A percentile compares a stretch with the other conserved stretches of the same genome.
Evolutionary conservation across 2,888 invertebrate genomes (phyloP).

Genomic region (Onchidella celtica): DNA sequence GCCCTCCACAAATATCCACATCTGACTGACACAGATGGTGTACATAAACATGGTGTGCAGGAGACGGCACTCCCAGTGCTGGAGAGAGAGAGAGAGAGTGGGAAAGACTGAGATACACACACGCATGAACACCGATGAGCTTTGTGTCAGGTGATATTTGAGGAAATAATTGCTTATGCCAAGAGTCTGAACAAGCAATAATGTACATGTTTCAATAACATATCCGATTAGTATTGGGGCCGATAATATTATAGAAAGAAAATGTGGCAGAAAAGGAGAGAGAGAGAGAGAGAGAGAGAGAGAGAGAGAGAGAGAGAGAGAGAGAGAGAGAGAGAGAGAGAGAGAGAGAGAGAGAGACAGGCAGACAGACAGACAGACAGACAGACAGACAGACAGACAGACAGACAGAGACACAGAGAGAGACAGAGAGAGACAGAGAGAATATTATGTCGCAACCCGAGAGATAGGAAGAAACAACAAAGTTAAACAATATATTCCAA

Average conservation of each 20-base stretch:
- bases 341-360: background rate
- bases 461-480: no score
- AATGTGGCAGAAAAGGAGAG: background rate
- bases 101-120: slow-evolving; percentile 6
- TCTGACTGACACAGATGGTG: slow-evolving; percentile 85
- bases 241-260: background rate
- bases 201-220: no score
- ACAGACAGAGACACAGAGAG: slow-evolving; percentile 1
- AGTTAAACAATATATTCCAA: no score
- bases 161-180: background rate
- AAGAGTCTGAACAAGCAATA: no score
- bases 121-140: background rate
- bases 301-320: slow-evolving; percentile 28
- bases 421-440: background rate
- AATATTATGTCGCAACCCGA: no score
- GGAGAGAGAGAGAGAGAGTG: slow-evolving; percentile 57
- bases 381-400: background rate
- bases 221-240: no score
- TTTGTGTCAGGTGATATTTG: background rate
- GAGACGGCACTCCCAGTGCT: slow-evolving; percentile 85
- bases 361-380: background rate
- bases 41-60: slow-evolving; percentile 85
- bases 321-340: slow-evolving; percentile 25
- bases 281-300: slow-evolving; percentile 12
- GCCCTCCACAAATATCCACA: slow-evolving; percentile 87